A percentile compares a stretch with the other conserved stretches of the same genome.
Conservation (phyloP, 1,140 invertebrate genomes). For the Cepaea nemoralis region DNA sequence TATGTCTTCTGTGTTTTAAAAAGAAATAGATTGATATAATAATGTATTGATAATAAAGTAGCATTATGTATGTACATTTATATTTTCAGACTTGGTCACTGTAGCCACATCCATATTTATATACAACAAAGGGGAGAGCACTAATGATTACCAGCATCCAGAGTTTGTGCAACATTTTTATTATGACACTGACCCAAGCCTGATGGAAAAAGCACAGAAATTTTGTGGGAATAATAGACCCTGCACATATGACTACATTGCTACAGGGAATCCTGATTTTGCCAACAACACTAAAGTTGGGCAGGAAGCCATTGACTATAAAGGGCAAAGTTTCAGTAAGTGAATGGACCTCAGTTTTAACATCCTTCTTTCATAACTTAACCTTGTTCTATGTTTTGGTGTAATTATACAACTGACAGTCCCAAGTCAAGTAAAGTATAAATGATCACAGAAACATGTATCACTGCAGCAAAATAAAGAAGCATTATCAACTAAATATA, state of each 20-base stretch:
- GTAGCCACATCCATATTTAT: slow-evolving; percentile 36
- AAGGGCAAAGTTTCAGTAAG: not conserved
- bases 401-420: too few species aligned
- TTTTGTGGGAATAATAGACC: slow-evolving; percentile 44
- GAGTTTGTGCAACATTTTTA: slow-evolving; percentile 46
- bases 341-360: too few species aligned
- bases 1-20: too few species aligned
- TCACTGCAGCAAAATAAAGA: too few species aligned
- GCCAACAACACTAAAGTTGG: slow-evolving; percentile 36
- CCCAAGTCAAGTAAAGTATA: too few species aligned
- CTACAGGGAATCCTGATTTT: slow-evolving; percentile 46
- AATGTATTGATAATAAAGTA: too few species aligned
- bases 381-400: not conserved
- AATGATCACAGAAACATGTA: too few species aligned
- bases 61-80: too few species aligned
- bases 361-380: not conserved
- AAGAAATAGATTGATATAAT: too few species aligned
- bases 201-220: slow-evolving; percentile 24
- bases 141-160: slow-evolving; percentile 40
- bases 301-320: not conserved
- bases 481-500: too few species aligned
- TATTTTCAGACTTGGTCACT: slow-evolving; percentile 45
- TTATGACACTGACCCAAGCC: slow-evolving; percentile 35
- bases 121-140: slow-evolving; percentile 42
- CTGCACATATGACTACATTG: slow-evolving; percentile 51